Evolutionary conservation across 2,797 vertebrate species (phyloP).

Genomic region (Sebastes flavidus): DNA sequence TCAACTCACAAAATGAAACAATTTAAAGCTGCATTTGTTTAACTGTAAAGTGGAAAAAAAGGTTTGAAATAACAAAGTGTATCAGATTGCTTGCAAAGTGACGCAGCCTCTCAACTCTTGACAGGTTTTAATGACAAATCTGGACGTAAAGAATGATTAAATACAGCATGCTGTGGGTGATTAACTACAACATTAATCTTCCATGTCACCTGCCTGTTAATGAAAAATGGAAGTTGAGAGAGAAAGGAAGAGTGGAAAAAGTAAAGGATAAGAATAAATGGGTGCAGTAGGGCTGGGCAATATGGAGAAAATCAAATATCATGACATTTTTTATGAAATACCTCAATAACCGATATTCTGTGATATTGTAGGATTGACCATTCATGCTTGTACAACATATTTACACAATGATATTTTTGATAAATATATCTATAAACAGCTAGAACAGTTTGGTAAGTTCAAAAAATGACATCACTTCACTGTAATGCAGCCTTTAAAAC

Average conservation of each 20-base stretch:
- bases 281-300: too few species aligned
- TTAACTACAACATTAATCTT: constrained; percentile 70
- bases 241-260: not conserved
- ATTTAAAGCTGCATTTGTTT: not conserved
- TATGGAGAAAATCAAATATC: too few species aligned
- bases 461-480: too few species aligned
- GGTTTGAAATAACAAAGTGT: not conserved
- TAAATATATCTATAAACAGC: too few species aligned
- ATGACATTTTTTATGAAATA: too few species aligned
- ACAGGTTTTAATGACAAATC: constrained; percentile 48
- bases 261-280: not conserved
- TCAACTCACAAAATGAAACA: not conserved
- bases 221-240: constrained; percentile 56
- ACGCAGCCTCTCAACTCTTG: not conserved
- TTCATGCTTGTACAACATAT: too few species aligned
- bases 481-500: too few species aligned
- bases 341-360: too few species aligned
- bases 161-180: constrained; percentile 58
- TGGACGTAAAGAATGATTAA: constrained; percentile 63
- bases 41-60: not conserved
- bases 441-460: too few species aligned
- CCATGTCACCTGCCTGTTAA: constrained; percentile 63
- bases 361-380: too few species aligned
- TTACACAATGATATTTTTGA: too few species aligned
- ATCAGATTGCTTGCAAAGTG: not conserved